Conservation (phyloP, 2,113 vertebrate genomes). For the Antechinus flavipes region DNA sequence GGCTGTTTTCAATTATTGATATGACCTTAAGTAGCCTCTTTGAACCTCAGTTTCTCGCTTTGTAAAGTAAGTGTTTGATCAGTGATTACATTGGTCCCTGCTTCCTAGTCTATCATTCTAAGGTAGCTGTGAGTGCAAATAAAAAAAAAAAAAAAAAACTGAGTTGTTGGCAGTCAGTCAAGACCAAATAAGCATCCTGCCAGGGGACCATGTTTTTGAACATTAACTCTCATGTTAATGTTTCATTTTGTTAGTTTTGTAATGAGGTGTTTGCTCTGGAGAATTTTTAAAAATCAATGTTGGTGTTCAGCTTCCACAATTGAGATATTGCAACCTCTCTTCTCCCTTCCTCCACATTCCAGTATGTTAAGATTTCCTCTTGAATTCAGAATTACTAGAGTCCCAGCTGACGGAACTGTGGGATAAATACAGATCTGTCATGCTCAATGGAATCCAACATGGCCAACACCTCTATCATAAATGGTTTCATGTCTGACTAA, state of each 20-base stretch:
- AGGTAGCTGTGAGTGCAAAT: neutral
- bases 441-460: neutral
- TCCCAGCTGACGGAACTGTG: neutral
- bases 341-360: neutral
- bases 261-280: conserved; percentile 20
- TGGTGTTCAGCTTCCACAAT: neutral
- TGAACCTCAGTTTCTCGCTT: neutral
- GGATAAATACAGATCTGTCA: neutral
- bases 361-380: neutral
- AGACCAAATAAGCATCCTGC: neutral
- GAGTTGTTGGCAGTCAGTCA: neutral
- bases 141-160: neutral
- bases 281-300: neutral
- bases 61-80: neutral
- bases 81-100: neutral
- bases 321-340: neutral
- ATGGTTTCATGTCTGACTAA: neutral
- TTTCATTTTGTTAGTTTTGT: conserved; percentile 27
- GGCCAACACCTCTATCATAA: neutral
- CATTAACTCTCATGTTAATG: neutral
- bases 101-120: neutral
- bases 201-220: neutral
- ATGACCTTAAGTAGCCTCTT: neutral
- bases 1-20: neutral
- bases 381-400: neutral